phyloP scores from a whole-genome alignment of 2,797 vertebrate species.

The Nasua narica region DNA sequence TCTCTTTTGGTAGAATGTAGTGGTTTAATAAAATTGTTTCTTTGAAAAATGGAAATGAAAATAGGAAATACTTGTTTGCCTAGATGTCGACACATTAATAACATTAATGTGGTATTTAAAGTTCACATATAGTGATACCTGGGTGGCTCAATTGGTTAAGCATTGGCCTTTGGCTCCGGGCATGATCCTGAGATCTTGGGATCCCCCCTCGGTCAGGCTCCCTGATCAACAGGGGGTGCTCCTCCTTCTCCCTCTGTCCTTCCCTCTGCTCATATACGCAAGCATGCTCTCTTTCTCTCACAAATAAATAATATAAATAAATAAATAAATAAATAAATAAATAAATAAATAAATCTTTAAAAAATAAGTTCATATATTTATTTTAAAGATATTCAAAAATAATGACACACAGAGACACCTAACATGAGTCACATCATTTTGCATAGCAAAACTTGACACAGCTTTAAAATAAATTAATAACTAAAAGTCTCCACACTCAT shows the following conservation, averaged over 20 bases:
- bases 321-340: not conserved
- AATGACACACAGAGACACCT: not conserved
- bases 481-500: not conserved
- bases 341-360: not conserved
- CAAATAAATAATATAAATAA: not conserved
- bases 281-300: too few species aligned
- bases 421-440: not conserved
- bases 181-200: not conserved
- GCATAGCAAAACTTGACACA: not conserved
- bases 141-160: not conserved
- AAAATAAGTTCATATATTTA: not conserved
- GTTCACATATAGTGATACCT: not conserved
- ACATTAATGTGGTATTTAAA: not conserved
- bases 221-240: not conserved
- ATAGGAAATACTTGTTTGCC: not conserved
- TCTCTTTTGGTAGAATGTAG: not conserved
- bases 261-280: not conserved
- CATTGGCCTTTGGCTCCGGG: not conserved
- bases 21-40: not conserved
- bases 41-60: not conserved
- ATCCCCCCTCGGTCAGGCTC: not conserved
- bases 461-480: not conserved
- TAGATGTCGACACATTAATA: not conserved
- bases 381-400: not conserved
- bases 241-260: not conserved